Evolutionary conservation across 2,113 vertebrate species (phyloP), one percentile per base, ranked within the genome.

Genomic region (Neolamprologus caudopunctatus): DNA sequence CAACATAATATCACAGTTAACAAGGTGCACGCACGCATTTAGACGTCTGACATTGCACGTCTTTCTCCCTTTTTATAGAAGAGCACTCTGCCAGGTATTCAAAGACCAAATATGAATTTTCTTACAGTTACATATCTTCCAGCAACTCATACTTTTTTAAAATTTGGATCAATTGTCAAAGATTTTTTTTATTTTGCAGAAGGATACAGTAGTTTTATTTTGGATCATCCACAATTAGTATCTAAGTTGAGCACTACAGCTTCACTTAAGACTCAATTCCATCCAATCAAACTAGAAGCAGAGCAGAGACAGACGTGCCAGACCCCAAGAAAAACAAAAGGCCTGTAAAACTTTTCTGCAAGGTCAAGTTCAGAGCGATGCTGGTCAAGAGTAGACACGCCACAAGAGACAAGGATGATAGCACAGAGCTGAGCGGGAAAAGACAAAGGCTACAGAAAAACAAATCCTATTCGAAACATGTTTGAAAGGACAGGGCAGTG

Each of bases 351-450:
- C 63, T 33, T 93, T 88, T 71, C 86, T 82, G 6, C 81, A 92
- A 94, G 95, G 95, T 95, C 89, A 90, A 47, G 12, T 71, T 91
- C 50, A 73, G 45, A 57, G 57, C 50, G 58, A 84, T 37, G 63
- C 75, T 33, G 79, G 68, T 88, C 73, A 86, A 85, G 85, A 51
- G 73, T 8, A 17, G 80, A 87, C 63, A 85, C 84, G 50, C 81
- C 19, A 10, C 37, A 24, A 85, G 87, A 87, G 85, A 79, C 75
- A 61, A 61, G 88, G 71, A 85, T 80, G 87, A 84, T 17, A 80
- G 81, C 42, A 51, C 51, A 40, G 73, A 53, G 78, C 51, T 12
- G 87, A 89, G 82, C 21, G 58, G 82, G 84, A 85, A 61, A 37
- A 87, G 83, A 55, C 89, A 91, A 91, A 93, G 91, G 90, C 42